Base-by-base conservation (phyloP, 2,797 vertebrate genomes). In the Pogoniulus pusillus region DNA sequence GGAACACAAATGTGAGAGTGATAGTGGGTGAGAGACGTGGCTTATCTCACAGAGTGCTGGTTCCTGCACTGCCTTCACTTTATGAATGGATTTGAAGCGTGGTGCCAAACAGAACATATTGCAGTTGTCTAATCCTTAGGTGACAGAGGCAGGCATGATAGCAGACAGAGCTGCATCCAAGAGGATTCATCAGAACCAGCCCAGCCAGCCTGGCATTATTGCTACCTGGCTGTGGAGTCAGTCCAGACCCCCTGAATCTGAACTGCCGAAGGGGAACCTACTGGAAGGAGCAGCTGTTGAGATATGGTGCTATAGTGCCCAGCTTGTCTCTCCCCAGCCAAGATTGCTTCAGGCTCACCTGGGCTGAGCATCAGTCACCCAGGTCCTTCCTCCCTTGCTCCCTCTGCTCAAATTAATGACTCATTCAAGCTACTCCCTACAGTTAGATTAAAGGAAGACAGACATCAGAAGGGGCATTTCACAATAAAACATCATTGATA, bases 21-120 rank as follows among this genome's bases (percentile, higher is more conserved):
- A 78, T 80, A 1, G 75, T 72, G 91, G 79, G 86, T 47, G 76
- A 79, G 91, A 96, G 89, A 78, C 69, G 9, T 1, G 34, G 74
- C 84, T 89, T 91, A 86, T 88, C 86, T 91, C 89, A 72, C 72
- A 41, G 85, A 86, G 83, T 1, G 70, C 66, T 71, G 91, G 94
- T 64, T 93, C 79, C 77, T 69, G 89, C 72, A 3, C 82, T 88
- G 90, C 83, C 80, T 93, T 90, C 90, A 60, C 51, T 95, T 93
- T 93, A 90, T 94, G 94, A 91, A 93, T 93, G 93, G 93, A 59
- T 95, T 85, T 88, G 57, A 89, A 94, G 83, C 79, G 14, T 62
- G 79, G 78, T 89, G 90, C 93, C 93, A 95, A 94, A 88, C 77
- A 86, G 92, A 96, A 73, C 92, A 96, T 94, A 94, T 94, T 96